Evolutionary conservation across 2,113 vertebrate species (phyloP).

Genomic region (Pangasianodon hypophthalmus): DNA sequence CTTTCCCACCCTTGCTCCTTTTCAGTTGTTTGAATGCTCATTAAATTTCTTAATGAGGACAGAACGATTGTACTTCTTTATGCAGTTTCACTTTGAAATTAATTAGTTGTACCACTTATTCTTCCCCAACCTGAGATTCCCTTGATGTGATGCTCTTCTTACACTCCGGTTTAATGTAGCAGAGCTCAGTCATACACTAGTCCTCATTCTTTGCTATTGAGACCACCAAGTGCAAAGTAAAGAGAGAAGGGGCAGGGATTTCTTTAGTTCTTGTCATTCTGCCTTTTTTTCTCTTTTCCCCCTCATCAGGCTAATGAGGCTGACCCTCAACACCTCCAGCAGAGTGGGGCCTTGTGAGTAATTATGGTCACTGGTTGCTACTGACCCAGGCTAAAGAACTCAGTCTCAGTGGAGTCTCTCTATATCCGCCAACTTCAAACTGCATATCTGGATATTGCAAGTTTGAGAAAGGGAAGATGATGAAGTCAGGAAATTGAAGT

Average conservation of each 20-base stretch:
- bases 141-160: not conserved
- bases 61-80: conserved; percentile 3
- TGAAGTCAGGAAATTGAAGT: conserved; percentile 24
- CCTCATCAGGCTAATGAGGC: conserved; percentile 39
- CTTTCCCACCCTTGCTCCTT: not conserved
- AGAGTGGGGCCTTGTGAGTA: conserved; percentile 26
- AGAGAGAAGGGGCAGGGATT: not conserved
- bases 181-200: not conserved
- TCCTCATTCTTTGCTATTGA: conserved; percentile 5
- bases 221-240: not conserved
- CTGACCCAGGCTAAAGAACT: conserved; percentile 40
- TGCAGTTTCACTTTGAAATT: not conserved
- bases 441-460: conserved; percentile 44
- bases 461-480: conserved; percentile 34
- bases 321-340: conserved; percentile 40
- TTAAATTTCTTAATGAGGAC: conserved; percentile 6
- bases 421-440: conserved; percentile 26
- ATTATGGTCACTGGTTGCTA: conserved; percentile 42
- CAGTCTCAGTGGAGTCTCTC: conserved; percentile 13
- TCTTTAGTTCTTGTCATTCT: conserved; percentile 27
- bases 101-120: not conserved
- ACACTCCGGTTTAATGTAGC: conserved; percentile 16
- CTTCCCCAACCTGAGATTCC: not conserved
- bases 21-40: not conserved
- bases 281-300: not conserved